These are phyloP conservation scores for Hyphantria cunea DNA, from an alignment of 1,140 invertebrate genomes.

Conservation along the genomic window DNA sequence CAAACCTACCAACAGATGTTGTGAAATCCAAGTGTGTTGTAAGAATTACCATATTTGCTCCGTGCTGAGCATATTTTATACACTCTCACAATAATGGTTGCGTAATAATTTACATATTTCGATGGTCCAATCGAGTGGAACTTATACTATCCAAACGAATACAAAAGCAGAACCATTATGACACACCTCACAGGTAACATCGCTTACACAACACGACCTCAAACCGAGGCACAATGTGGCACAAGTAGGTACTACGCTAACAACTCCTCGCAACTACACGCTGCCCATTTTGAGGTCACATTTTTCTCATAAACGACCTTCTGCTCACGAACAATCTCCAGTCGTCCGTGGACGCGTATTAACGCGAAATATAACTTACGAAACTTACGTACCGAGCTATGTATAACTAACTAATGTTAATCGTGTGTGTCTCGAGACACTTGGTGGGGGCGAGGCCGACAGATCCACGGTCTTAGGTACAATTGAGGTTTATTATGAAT, in stretches of 20 bases:
- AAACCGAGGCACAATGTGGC: conserved; percentile 22
- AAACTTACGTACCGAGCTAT: conserved; percentile 38
- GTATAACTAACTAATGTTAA: conserved; percentile 31
- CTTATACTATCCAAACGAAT: conserved; percentile 9
- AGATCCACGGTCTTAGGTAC: conserved; percentile 44
- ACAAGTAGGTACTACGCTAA: conserved; percentile 16
- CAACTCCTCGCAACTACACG: conserved; percentile 7
- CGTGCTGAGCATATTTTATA: conserved; percentile 24
- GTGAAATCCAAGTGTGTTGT: conserved; percentile 20
- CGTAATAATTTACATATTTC: conserved; percentile 42
- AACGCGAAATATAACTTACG: conserved; percentile 42
- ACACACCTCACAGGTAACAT: conserved; percentile 28
- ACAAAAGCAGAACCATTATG: conserved; percentile 11
- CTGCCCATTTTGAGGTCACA: conserved; percentile 48
- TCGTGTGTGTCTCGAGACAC: conserved; percentile 31
- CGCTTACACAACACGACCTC: conserved; percentile 36
- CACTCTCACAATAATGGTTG: conserved; percentile 32
- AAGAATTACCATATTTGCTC: conserved; percentile 9
- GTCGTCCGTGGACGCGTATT: conserved; percentile 41
- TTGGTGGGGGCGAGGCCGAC: conserved; percentile 46
- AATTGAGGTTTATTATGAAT: conserved; percentile 49
- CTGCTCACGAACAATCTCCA: conserved; percentile 32
- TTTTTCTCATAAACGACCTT: conserved; percentile 53
- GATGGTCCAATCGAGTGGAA: conserved; percentile 13
- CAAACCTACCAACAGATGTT: conserved; percentile 12